phyloP scores from a whole-genome alignment of 2,113 vertebrate species.

The Anhinga rufa region DNA sequence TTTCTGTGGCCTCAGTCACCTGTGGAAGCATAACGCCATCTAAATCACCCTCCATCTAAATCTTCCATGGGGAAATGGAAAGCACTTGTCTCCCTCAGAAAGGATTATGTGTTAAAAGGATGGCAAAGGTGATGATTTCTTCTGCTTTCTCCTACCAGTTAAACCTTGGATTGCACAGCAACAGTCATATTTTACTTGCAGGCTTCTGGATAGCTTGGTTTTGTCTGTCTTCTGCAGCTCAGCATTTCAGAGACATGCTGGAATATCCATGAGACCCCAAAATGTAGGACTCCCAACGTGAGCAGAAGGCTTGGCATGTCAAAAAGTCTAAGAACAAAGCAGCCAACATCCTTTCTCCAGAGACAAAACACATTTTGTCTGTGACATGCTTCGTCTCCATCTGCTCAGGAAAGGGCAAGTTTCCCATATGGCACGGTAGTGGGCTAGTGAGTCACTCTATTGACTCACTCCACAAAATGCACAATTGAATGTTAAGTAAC shows the following conservation, averaged over 20 bases:
- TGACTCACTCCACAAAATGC: slow-evolving; percentile 48
- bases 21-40: not conserved
- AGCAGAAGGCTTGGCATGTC: slow-evolving; percentile 65
- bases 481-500: slow-evolving; percentile 65
- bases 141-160: not conserved
- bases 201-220: not conserved
- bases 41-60: not conserved
- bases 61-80: not conserved
- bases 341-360: slow-evolving; percentile 61
- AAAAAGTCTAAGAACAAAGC: slow-evolving; percentile 62
- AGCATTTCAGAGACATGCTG: not conserved
- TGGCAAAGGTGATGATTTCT: not conserved
- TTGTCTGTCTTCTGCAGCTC: not conserved
- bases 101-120: not conserved
- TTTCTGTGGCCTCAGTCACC: not conserved
- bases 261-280: slow-evolving; percentile 23
- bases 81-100: not conserved
- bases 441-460: slow-evolving; percentile 47
- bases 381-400: slow-evolving; percentile 69
- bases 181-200: not conserved
- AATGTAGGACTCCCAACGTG: not conserved
- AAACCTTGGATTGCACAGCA: not conserved
- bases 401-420: slow-evolving; percentile 65
- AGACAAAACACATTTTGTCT: slow-evolving; percentile 74
- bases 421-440: slow-evolving; percentile 63